Evolutionary conservation across 2,113 vertebrate genomes (phyloP), one percentile per base, ranked within the genome.

Genomic region (Ceyx melanurus): DNA sequence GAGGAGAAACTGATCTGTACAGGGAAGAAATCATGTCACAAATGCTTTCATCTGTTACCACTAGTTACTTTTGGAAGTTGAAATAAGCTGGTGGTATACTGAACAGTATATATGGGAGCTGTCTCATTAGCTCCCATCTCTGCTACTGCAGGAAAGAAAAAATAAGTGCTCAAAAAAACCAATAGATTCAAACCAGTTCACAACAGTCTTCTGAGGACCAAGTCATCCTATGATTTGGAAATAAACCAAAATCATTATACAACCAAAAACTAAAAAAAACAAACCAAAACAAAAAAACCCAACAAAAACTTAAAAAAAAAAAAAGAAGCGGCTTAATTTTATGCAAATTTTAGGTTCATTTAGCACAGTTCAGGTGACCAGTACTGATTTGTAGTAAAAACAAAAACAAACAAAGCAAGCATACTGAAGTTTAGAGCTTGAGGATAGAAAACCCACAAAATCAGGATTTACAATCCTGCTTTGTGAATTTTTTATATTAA

Each of bases 11-110:
- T n/a, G 28, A 72, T 56, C 43, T 26, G 78, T 9, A 54, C 13
- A 84, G 79, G 67, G 50, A 96, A 95, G 89, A 95, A 96, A 95
- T 89, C 67, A 45, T 28, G 68, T 29, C 71, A 87, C 78, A 95
- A 66, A 82, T 33, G 31, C 50, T 84, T 75, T 80, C 46, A n/a
- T 71, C 64, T 90, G 57, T 94, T 97, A 88, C 74, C 95, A 26
- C 75, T 74, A 93, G 75, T 61, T 97, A 92, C 82, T 94, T 82
- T 40, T 53, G 77, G 22, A 84, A 93, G 53, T 14, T 60, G 37
- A 37, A 37, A 37, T 37, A 61, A 26, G 37, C 53, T 79, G 33
- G 40, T 66, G 29, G 43, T n/a, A 60, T 28, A 84, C 28, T 67
- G 37, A 84, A 78, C 17, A 54, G 23, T 35, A 64, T 51, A 37